Conservation (phyloP, 2,888 invertebrate genomes). For the Polyploca ridens region DNA sequence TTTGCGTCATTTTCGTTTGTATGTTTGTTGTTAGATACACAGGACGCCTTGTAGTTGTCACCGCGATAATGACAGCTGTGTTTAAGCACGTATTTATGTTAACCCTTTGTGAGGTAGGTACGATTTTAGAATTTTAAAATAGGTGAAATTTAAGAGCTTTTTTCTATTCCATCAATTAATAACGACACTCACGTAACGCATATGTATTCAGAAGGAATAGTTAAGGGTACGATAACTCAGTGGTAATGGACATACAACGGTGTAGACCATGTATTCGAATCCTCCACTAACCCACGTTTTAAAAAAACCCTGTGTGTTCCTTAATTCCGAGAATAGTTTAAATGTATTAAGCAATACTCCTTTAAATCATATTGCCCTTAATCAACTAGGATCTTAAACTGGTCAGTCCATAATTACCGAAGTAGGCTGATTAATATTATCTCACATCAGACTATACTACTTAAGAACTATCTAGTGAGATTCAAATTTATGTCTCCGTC, state of each 20-base stretch:
- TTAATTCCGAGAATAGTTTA: background rate
- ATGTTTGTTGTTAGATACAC: slow-evolving; percentile 43
- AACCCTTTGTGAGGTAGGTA: slow-evolving; percentile 62
- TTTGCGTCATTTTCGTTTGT: slow-evolving; percentile 17
- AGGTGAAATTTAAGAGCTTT: slow-evolving; percentile 15
- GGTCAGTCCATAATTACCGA: background rate
- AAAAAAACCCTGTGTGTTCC: no score
- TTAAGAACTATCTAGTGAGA: background rate
- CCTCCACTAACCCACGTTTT: no score
- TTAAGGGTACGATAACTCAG: background rate
- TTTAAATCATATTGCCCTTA: background rate
- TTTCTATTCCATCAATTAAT: slow-evolving; percentile 13
- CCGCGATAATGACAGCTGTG: slow-evolving; percentile 69
- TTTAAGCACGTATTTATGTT: slow-evolving; percentile 66
- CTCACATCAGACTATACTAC: background rate
- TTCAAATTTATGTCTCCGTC: background rate
- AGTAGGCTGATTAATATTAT: background rate
- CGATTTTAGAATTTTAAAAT: slow-evolving; percentile 61
- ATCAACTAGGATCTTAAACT: background rate
- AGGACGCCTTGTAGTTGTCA: slow-evolving; percentile 69
- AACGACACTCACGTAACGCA: background rate
- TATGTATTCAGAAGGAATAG: background rate
- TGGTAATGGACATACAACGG: background rate
- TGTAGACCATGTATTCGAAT: background rate
- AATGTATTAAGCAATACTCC: background rate